A percentile compares a stretch with the other conserved stretches of the same genome.
phyloP scores from a whole-genome alignment of 1,140 invertebrate species.

The Diploscapter pachys region DNA sequence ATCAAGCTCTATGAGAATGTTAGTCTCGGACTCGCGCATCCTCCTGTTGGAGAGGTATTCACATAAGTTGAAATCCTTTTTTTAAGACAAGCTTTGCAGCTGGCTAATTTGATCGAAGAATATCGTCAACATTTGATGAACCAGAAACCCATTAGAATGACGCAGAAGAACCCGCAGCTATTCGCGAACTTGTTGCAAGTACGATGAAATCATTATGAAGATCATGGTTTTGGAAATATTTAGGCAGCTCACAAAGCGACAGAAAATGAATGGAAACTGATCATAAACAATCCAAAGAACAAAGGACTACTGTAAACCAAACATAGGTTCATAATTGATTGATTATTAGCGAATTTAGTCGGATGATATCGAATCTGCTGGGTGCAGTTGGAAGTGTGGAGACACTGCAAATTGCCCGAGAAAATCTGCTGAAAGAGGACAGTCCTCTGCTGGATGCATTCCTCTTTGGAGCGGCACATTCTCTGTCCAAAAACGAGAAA shows the following conservation, averaged over 20 bases:
- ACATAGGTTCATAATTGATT: too few species aligned
- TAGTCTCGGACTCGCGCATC: neutral
- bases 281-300: slow-evolving; percentile 22
- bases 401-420: slow-evolving; percentile 3
- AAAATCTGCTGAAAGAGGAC: slow-evolving; percentile 15
- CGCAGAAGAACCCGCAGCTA: slow-evolving; percentile 14
- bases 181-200: slow-evolving; percentile 13
- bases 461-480: slow-evolving; percentile 25
- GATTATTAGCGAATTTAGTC: neutral
- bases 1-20: slow-evolving; percentile 29
- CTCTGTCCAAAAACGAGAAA: slow-evolving; percentile 13
- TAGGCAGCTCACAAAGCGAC: slow-evolving; percentile 8
- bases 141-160: slow-evolving; percentile 14
- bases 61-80: neutral
- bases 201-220: too few species aligned
- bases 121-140: slow-evolving; percentile 23
- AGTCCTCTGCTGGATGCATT: slow-evolving; percentile 12
- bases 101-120: slow-evolving; percentile 1
- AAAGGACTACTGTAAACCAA: slow-evolving; percentile 6
- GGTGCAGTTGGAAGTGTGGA: slow-evolving; percentile 21
- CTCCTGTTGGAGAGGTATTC: neutral
- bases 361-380: slow-evolving; percentile 13
- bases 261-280: slow-evolving; percentile 14
- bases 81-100: neutral
- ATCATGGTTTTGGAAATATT: too few species aligned